These are phyloP conservation scores for Drosophila tripunctata DNA, from an alignment of 2,888 invertebrate genomes.

Conservation along the genomic window DNA sequence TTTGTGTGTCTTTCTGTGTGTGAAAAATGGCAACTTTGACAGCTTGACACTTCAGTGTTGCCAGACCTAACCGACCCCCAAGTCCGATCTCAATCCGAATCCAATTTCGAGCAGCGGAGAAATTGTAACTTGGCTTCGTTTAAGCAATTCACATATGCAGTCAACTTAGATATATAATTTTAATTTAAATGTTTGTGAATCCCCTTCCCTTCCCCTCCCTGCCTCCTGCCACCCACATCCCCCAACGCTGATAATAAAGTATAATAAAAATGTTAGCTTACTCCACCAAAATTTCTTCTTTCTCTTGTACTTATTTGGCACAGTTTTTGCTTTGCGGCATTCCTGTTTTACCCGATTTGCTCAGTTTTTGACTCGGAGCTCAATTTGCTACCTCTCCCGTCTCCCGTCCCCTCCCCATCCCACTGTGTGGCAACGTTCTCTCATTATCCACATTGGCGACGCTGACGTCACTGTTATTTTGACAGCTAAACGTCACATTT, in stretches of 20 bases:
- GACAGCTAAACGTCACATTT: constrained; percentile 80
- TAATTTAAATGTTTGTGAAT: constrained; percentile 65
- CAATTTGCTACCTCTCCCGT: constrained; percentile 16
- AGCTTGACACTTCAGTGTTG: constrained; percentile 73
- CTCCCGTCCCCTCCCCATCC: background rate
- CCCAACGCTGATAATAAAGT: constrained; percentile 30
- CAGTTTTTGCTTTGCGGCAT: constrained; percentile 28
- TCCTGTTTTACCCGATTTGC: constrained; percentile 30
- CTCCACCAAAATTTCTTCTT: background rate
- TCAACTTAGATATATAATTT: constrained; percentile 59
- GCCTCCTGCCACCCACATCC: background rate
- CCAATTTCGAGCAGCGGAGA: constrained; percentile 4
- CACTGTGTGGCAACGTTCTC: background rate
- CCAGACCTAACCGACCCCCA: constrained; percentile 19
- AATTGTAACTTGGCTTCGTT: background rate
- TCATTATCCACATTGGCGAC: constrained; percentile 20
- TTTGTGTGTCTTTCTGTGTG: constrained; percentile 44
- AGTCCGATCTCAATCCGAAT: constrained; percentile 10
- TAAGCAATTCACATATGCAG: constrained; percentile 44
- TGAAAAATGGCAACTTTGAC: constrained; percentile 80
- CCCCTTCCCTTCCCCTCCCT: background rate
- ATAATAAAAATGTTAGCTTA: constrained; percentile 60
- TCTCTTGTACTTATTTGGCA: constrained; percentile 20
- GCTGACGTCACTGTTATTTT: constrained; percentile 75
- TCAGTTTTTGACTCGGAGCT: constrained; percentile 6